Evolutionary conservation across 2,888 invertebrate genomes (phyloP).

Genomic region (Blastobasis adustella): DNA sequence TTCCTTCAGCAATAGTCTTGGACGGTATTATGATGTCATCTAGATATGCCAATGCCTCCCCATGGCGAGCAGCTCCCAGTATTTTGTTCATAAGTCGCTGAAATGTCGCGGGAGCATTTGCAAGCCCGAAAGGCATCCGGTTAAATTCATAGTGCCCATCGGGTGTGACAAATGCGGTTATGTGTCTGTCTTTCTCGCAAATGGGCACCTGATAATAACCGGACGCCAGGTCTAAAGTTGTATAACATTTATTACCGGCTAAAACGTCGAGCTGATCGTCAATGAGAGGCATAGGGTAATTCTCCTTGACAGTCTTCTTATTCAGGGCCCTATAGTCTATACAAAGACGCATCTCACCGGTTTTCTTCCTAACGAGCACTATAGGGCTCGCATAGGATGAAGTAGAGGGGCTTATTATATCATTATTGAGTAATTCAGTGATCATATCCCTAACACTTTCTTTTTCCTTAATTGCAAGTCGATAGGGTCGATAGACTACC

Average conservation of each 20-base stretch:
- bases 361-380: not conserved
- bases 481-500: conserved; percentile 9
- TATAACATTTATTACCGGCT: conserved; percentile 1
- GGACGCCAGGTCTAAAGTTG: conserved; percentile 1
- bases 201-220: conserved; percentile 17
- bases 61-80: not conserved
- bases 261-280: conserved; percentile 15
- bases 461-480: conserved; percentile 8
- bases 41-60: not conserved
- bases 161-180: conserved; percentile 8
- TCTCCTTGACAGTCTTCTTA: conserved; percentile 7
- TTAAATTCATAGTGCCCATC: conserved; percentile 8
- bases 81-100: conserved; percentile 18
- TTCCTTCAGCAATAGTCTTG: not conserved
- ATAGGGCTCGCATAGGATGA: conserved; percentile 4
- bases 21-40: not conserved
- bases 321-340: conserved; percentile 9
- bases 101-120: conserved; percentile 24
- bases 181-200: conserved; percentile 7
- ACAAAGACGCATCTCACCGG: conserved; percentile 1
- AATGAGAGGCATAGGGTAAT: conserved; percentile 16
- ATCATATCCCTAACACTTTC: conserved; percentile 7
- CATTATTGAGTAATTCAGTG: conserved; percentile 3
- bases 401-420: conserved; percentile 2
- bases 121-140: conserved; percentile 15